phyloP scores from a whole-genome alignment of 2,888 invertebrate genomes.

The Fabriciana adippe region DNA sequence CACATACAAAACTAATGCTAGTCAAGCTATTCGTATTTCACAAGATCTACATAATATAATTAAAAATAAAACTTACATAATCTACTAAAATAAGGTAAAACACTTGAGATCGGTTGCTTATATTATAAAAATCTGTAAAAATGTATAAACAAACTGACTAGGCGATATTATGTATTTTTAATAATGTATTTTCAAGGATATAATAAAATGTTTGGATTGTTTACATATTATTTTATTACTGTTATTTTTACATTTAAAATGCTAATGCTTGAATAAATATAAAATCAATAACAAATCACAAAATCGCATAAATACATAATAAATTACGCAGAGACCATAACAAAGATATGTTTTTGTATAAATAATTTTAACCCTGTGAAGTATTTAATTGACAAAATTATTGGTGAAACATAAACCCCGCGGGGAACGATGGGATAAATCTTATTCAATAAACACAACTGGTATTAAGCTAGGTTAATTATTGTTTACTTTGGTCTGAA shows the following conservation, averaged over 20 bases:
- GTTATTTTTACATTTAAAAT: slow-evolving; percentile 17
- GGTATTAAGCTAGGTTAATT: slow-evolving; percentile 22
- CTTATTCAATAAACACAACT: slow-evolving; percentile 17
- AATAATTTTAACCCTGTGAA: slow-evolving; percentile 75
- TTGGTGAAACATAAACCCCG: slow-evolving; percentile 69
- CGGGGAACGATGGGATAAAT: slow-evolving; percentile 42
- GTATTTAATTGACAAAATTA: slow-evolving; percentile 77
- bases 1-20: slow-evolving; percentile 83
- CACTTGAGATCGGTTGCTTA: slow-evolving; percentile 29
- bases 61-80: slow-evolving; percentile 37
- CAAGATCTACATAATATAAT: slow-evolving; percentile 57
- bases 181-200: slow-evolving; percentile 6
- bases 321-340: slow-evolving; percentile 43
- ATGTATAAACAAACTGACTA: slow-evolving; percentile 33
- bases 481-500: slow-evolving; percentile 38
- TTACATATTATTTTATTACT: slow-evolving; percentile 9
- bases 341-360: slow-evolving; percentile 63
- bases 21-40: slow-evolving; percentile 73
- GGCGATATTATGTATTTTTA: slow-evolving; percentile 14
- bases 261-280: neutral
- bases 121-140: slow-evolving; percentile 33
- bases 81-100: slow-evolving; percentile 33
- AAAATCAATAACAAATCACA: slow-evolving; percentile 3
- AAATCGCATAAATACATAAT: slow-evolving; percentile 17
- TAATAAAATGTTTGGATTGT: neutral